These are phyloP conservation scores for Beroe ovata DNA, from an alignment of 37 sponge, comb jelly and placozoan species.

Conservation along the genomic window DNA sequence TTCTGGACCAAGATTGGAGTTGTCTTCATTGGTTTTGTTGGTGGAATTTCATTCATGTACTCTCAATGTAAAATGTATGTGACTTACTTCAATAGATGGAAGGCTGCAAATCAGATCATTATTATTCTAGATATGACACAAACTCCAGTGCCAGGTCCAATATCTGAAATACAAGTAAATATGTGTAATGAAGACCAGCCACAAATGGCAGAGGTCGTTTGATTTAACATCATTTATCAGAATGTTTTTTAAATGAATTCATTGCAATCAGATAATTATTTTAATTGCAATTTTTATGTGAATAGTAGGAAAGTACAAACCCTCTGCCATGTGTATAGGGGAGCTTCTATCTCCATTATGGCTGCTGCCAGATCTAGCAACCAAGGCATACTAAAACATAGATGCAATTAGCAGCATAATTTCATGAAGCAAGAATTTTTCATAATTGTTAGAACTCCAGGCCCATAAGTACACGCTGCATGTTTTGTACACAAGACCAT, in stretches of 20 bases:
- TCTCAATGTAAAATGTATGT: conserved; percentile 66
- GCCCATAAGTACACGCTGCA: too few species aligned
- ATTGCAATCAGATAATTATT: neutral
- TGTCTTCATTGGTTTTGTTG: conserved; percentile 60
- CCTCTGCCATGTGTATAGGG: too few species aligned
- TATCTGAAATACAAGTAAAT: neutral
- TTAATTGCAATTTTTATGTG: too few species aligned
- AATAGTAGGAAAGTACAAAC: too few species aligned
- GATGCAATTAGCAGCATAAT: too few species aligned
- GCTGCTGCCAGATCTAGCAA: too few species aligned
- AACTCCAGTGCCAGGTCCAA: conserved; percentile 12
- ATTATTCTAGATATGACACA: conserved; percentile 33
- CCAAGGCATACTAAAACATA: too few species aligned
- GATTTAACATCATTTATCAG: neutral
- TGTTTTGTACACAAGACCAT: too few species aligned
- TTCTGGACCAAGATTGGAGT: conserved; percentile 66
- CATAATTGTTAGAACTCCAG: too few species aligned
- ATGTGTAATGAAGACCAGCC: conserved; percentile 33
- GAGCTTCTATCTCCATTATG: too few species aligned
- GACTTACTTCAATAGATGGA: conserved; percentile 65
- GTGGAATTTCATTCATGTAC: conserved; percentile 66
- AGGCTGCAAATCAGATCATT: conserved; percentile 34
- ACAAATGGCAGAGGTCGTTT: conserved; percentile 21
- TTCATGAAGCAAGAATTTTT: too few species aligned
- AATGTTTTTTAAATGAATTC: neutral